Evolutionary conservation across 2,888 invertebrate species (phyloP).

Genomic region (Melangyna quadrimaculata): DNA sequence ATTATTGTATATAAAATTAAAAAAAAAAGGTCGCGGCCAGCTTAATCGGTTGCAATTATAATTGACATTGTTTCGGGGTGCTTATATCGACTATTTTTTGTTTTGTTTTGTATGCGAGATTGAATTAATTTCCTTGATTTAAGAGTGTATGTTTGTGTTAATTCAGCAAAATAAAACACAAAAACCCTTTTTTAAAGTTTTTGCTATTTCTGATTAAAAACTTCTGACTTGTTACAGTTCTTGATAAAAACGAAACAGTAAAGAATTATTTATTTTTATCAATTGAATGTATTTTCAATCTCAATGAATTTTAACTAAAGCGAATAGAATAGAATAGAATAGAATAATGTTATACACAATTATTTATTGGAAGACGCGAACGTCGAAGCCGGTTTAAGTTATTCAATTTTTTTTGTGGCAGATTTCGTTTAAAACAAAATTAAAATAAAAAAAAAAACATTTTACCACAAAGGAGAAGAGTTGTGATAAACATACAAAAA

Average conservation of each 20-base stretch:
- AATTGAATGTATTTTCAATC: constrained; percentile 6
- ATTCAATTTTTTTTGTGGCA: constrained; percentile 32
- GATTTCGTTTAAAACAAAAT: neutral
- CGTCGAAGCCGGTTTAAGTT: constrained; percentile 32
- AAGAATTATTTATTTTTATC: constrained; percentile 9
- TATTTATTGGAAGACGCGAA: neutral
- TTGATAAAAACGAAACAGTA: neutral
- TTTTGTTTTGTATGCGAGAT: neutral
- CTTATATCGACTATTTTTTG: neutral
- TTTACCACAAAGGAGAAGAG: constrained; percentile 11
- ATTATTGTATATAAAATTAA: constrained; percentile 14
- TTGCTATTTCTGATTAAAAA: neutral
- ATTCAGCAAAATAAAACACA: neutral
- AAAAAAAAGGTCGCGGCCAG: constrained; percentile 45
- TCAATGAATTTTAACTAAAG: neutral
- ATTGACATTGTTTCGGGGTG: constrained; percentile 57
- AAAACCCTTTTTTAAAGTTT: constrained; percentile 26
- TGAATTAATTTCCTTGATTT: constrained; percentile 9
- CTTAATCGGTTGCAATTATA: constrained; percentile 59
- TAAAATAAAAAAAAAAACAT: neutral
- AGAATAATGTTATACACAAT: no score
- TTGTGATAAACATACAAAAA: neutral
- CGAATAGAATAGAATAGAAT: neutral
- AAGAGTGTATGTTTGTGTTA: neutral
- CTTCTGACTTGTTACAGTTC: neutral